Conservation (phyloP, 2,113 vertebrate species). For the Leucosticte australis region DNA sequence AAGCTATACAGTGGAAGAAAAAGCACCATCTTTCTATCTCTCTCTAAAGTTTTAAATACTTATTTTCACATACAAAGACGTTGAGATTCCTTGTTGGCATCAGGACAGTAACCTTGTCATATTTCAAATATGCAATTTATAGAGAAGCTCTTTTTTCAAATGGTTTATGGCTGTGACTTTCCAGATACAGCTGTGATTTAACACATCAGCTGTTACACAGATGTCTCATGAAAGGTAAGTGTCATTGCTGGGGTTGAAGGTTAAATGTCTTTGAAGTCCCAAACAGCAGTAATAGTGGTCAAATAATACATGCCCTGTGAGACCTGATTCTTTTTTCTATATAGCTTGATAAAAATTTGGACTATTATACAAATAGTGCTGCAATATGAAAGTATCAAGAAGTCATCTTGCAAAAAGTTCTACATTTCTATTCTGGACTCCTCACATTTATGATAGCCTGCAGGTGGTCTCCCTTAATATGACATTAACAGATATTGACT, state of each 20-base stretch:
- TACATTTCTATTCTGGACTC: neutral
- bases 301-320: neutral
- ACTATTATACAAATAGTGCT: neutral
- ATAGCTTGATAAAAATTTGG: neutral
- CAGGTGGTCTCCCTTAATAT: neutral
- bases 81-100: neutral
- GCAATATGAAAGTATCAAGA: neutral
- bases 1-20: neutral
- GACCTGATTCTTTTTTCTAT: neutral
- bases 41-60: constrained; percentile 12
- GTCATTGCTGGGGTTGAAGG: neutral
- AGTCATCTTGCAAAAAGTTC: neutral
- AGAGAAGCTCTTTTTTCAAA: neutral
- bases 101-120: neutral
- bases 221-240: constrained; percentile 3
- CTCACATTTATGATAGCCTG: neutral
- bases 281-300: neutral
- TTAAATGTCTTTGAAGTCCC: constrained; percentile 34
- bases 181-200: constrained; percentile 32
- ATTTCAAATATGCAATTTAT: constrained; percentile 4
- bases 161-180: neutral
- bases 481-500: neutral
- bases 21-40: neutral
- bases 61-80: neutral
- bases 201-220: neutral